Evolutionary conservation across 2,113 vertebrate species (phyloP).

Genomic region (Zosterops lateralis): DNA sequence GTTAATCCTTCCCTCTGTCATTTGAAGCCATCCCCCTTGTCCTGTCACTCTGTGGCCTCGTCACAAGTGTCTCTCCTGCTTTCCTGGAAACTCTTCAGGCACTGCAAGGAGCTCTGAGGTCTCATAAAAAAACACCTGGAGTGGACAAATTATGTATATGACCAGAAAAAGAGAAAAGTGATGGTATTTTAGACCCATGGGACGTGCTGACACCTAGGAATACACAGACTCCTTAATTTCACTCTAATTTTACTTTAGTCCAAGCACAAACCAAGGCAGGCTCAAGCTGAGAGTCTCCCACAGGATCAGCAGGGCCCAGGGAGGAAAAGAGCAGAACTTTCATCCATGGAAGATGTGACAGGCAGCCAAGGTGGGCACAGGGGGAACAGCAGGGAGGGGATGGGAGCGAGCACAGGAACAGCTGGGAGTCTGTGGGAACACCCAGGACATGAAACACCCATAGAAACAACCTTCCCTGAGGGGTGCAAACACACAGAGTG

Average conservation of each 20-base stretch:
- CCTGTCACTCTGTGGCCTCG: background rate
- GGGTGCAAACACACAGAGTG: accelerated
- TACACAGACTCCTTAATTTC: accelerated
- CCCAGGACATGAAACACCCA: background rate
- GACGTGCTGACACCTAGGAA: background rate
- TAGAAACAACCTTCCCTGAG: background rate
- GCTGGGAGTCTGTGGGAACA: background rate
- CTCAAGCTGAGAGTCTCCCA: background rate
- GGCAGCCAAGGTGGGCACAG: background rate
- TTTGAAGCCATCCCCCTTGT: background rate
- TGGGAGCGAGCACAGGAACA: background rate
- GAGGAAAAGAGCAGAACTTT: background rate
- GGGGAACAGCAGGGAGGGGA: background rate
- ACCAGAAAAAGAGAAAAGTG: background rate
- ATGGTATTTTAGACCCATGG: background rate
- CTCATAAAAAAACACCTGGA: background rate
- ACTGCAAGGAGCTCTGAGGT: background rate
- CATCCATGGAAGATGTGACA: background rate
- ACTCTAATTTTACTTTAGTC: background rate
- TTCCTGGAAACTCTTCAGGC: background rate
- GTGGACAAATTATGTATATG: accelerated
- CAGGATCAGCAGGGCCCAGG: background rate
- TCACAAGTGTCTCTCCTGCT: background rate
- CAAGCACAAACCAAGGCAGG: background rate
- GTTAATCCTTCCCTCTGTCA: background rate